Evolutionary conservation across 1,140 invertebrate species (phyloP), one percentile per base, ranked within the genome.

Genomic region (Plectus sambesii): DNA sequence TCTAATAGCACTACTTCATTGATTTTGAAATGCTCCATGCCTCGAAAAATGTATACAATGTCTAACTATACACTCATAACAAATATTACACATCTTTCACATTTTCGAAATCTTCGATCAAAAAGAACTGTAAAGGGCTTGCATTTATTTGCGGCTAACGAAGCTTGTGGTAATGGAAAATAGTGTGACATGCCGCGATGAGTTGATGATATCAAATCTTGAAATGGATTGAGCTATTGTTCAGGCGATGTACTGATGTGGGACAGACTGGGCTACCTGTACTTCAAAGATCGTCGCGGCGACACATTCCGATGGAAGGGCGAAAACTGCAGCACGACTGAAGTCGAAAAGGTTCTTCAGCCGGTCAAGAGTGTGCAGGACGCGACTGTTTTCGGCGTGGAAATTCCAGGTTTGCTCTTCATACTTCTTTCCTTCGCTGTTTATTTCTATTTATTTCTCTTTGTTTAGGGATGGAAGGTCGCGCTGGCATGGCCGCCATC

Each of bases 261-360:
- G 60, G 90, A 97, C 69, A 82, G 88, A 56, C 78, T 83, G 17
- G 92, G 92, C 6, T 90, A 94, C 73, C 74, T 97, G 27, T 96
- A 81, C 70, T 98, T 98, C 73, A 85, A 83, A 61, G 92, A 97
- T 69, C 78, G 92, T 62, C 90, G 88, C 0, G 92, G 92, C 2
- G 92, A 97, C 69, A 98, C 90, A 1, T 98, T 88, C 75, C 78
- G 92, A 29, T 67, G 64, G 66, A 85, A 86, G 70, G 92, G 93
- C 9, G 94, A 99, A 74, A 99, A 99, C 72, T 92, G 97, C 1
- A 93, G 87, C 2, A 98, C 94, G 1, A 84, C 83, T 4, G 93
- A 99, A 76, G 84, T 98, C 1, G 93, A 99, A 73, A 85, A 81
- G 2, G 79, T 89, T 43, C 78, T 98, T 1, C 92, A 86, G 51